Percentiles rank a stretch among this genome's conserved stretches.
These are phyloP conservation scores for Henricia sp. DNA, from an alignment of 53 echinoderm and acorn worm genomes.

Conservation along the genomic window DNA sequence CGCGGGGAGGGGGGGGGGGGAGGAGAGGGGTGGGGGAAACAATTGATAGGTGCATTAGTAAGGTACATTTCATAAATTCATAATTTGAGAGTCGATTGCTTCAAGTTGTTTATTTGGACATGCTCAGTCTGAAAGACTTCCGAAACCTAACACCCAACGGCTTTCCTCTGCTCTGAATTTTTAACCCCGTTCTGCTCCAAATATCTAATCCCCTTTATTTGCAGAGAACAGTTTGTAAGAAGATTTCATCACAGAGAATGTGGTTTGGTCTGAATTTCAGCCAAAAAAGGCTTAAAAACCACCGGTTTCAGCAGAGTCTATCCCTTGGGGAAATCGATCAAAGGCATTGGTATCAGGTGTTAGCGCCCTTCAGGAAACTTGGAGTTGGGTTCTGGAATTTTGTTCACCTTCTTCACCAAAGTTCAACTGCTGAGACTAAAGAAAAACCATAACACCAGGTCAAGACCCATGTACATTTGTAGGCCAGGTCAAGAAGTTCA, in stretches of 20 bases:
- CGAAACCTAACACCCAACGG: not conserved
- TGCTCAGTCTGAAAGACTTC: too few relatives aligned
- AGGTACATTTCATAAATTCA: too few relatives aligned
- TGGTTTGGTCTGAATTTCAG: conserved; percentile 6
- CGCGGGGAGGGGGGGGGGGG: too few relatives aligned
- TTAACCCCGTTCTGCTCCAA: too few relatives aligned
- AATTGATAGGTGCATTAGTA: too few relatives aligned
- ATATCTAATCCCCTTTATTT: not conserved
- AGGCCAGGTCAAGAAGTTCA: too few relatives aligned
- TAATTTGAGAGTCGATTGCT: too few relatives aligned
- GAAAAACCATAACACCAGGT: too few relatives aligned
- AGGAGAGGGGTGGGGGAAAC: too few relatives aligned
- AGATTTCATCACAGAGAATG: conserved; percentile 1
- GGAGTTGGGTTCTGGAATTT: not conserved
- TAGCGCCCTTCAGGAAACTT: not conserved
- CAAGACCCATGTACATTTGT: too few relatives aligned
- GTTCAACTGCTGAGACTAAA: too few relatives aligned
- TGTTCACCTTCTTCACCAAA: not conserved
- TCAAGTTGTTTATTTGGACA: too few relatives aligned
- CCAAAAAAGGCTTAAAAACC: not conserved
- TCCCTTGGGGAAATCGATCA: not conserved
- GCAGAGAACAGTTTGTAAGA: not conserved
- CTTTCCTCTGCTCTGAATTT: not conserved
- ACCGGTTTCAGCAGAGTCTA: not conserved
- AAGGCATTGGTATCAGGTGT: conserved; percentile 20